Evolutionary conservation across 2,113 vertebrate genomes (phyloP).

Genomic region (Chrysemys picta): DNA sequence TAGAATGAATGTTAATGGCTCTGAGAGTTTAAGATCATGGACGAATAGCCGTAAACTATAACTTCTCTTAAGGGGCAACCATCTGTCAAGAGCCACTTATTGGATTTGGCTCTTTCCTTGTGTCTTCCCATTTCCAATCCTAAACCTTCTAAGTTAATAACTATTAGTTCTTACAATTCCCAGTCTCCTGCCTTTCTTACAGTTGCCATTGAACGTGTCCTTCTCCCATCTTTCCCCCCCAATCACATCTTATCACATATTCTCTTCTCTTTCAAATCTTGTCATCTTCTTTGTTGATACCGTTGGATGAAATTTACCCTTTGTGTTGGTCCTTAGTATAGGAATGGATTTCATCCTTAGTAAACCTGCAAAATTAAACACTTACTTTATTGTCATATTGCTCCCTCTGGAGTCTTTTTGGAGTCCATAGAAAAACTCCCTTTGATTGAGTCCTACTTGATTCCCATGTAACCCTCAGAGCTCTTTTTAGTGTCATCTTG

Average conservation of each 20-base stretch:
- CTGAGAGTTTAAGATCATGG: neutral
- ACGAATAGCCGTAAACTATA: neutral
- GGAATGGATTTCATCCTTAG: neutral
- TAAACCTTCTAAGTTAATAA: neutral
- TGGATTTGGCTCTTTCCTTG: neutral
- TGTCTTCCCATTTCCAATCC: neutral
- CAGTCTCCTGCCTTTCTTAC: neutral
- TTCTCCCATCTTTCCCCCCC: neutral
- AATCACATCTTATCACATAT: neutral
- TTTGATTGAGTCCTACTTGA: neutral
- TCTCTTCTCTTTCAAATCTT: neutral
- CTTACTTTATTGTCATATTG: neutral
- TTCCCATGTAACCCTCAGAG: neutral
- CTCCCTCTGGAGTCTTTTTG: neutral
- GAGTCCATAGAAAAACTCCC: neutral
- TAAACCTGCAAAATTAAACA: neutral
- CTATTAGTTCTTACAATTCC: neutral
- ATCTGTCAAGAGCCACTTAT: neutral
- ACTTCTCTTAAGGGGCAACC: neutral
- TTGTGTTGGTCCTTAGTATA: neutral
- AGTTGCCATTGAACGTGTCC: neutral
- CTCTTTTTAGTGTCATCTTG: neutral
- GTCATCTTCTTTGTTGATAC: neutral
- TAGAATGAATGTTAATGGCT: neutral
- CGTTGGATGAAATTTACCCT: neutral